Evolutionary conservation across 2,888 invertebrate genomes (phyloP), one percentile per base, ranked within the genome.

Genomic region (Adelphocoris suturalis): DNA sequence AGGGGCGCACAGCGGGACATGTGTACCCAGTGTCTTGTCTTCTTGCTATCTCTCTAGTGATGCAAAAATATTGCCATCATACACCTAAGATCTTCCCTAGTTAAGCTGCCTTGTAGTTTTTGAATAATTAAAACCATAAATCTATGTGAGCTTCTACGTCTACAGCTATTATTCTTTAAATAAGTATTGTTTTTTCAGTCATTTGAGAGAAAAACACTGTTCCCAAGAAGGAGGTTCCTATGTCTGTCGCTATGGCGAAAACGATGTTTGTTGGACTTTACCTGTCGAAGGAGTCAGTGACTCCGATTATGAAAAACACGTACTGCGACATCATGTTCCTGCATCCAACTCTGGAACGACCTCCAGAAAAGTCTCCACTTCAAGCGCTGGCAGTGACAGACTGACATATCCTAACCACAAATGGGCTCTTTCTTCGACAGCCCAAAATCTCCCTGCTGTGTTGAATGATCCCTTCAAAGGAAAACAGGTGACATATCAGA

Each of bases 401-500:
- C n/a, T 75, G 46, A 78, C 82, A 90, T 92, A 2, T 78, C 57
- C 89, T 80, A 85, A 89, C 28, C 92, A 92, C 61, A 92, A 92
- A n/a, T 98, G 98, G 98, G 96, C 96, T n/a, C 95, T 97, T 90
- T 98, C 97, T 93, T 97, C 97, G 85, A 97, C 98, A 86, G 96
- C 97, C 86, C 99, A 99, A 94, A 99, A 99, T 94, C 95, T 99
- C 91, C 98, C 99, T 57, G 98, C 99, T 90, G 98, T 98, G 92
- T 95, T 99, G 91, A 99, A 99, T 94, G 99, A 99, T 94, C 99
- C 99, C 0, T 96, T 96, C 91, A 96, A 96, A 93, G 97, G 98
- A 91, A 99, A 98, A 94, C 97, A 97, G 93, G 95, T 95, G 91
- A 96, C 89, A 68, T 19, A n/a, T 28, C 13, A 19, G 9, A 85